These are phyloP conservation scores for Macroramphosus scolopax DNA, from an alignment of 2,797 vertebrate species.

Conservation along the genomic window DNA sequence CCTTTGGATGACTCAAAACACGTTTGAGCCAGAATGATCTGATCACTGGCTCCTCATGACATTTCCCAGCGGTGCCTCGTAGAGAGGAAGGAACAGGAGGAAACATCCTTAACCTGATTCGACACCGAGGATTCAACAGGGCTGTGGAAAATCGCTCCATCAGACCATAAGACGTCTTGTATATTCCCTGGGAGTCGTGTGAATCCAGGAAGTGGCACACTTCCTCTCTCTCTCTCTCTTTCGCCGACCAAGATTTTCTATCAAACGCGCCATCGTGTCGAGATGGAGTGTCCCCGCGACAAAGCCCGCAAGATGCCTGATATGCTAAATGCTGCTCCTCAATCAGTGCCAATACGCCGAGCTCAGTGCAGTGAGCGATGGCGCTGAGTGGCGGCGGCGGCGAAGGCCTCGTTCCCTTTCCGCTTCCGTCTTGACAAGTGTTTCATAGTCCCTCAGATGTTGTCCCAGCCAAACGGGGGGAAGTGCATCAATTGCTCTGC, in stretches of 20 bases:
- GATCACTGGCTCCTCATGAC: constrained; percentile 40
- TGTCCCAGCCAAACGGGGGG: constrained; percentile 56
- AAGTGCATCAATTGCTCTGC: constrained; percentile 68
- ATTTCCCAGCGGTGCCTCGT: constrained; percentile 34
- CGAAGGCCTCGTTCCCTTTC: constrained; percentile 24
- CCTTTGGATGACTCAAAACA: constrained; percentile 32
- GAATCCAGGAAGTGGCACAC: constrained; percentile 26
- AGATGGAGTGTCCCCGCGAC: constrained; percentile 14
- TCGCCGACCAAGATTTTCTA: constrained; percentile 30
- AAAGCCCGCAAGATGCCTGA: constrained; percentile 22
- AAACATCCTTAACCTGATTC: constrained; percentile 62
- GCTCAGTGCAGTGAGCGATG: constrained; percentile 30
- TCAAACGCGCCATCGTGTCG: constrained; percentile 25
- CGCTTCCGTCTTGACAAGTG: constrained; percentile 47
- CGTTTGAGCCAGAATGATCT: constrained; percentile 45
- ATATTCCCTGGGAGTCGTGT: neutral
- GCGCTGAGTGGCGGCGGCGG: constrained; percentile 5
- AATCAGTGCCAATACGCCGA: constrained; percentile 28
- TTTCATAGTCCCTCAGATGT: constrained; percentile 54
- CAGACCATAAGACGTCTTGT: constrained; percentile 24
- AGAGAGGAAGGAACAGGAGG: constrained; percentile 36
- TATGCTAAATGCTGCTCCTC: constrained; percentile 40
- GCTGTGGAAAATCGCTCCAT: constrained; percentile 45
- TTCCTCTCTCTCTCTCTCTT: too few species aligned
- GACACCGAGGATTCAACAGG: constrained; percentile 46